Percentiles rank a stretch among this genome's conserved stretches.
These are phyloP conservation scores for Amphimedon queenslandica DNA, from an alignment of 37 sponge, comb jelly and placozoan species.

Conservation along the genomic window DNA sequence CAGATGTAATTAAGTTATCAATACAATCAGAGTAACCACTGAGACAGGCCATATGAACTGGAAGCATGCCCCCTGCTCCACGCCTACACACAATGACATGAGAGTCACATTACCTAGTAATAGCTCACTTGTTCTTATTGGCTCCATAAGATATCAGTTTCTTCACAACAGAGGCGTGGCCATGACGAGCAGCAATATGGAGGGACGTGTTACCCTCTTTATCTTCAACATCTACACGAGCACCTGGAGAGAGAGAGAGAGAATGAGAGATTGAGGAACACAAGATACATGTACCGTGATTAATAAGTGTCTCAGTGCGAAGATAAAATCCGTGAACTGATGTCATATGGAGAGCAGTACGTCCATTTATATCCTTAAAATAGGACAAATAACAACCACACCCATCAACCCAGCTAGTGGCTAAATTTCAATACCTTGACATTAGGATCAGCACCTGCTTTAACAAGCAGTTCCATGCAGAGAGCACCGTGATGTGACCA, in stretches of 20 bases:
- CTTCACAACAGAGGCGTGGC: conserved; percentile 75
- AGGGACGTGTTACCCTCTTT: conserved; percentile 78
- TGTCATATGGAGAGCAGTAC: conserved; percentile 88
- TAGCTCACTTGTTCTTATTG: conserved; percentile 22
- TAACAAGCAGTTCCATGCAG: conserved; percentile 79
- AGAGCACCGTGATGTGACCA: conserved; percentile 80
- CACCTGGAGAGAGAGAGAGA: conserved; percentile 36
- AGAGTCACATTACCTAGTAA: not conserved
- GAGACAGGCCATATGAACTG: conserved; percentile 88
- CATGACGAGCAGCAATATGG: conserved; percentile 83
- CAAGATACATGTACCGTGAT: conserved; percentile 48
- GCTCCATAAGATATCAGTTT: conserved; percentile 67
- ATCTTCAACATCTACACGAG: conserved; percentile 71
- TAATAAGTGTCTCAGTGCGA: conserved; percentile 73
- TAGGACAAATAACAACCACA: not conserved
- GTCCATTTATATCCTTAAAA: conserved; percentile 64
- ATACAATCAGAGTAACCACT: conserved; percentile 86
- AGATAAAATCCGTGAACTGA: conserved; percentile 76
- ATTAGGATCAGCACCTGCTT: conserved; percentile 80
- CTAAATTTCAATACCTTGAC: conserved; percentile 25
- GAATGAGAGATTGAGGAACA: not conserved
- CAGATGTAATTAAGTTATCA: conserved; percentile 49
- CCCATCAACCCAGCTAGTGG: not conserved
- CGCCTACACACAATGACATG: conserved; percentile 16
- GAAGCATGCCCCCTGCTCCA: conserved; percentile 79